Evolutionary conservation across 2,113 vertebrate genomes (phyloP).

Genomic region (Pithys albifrons): DNA sequence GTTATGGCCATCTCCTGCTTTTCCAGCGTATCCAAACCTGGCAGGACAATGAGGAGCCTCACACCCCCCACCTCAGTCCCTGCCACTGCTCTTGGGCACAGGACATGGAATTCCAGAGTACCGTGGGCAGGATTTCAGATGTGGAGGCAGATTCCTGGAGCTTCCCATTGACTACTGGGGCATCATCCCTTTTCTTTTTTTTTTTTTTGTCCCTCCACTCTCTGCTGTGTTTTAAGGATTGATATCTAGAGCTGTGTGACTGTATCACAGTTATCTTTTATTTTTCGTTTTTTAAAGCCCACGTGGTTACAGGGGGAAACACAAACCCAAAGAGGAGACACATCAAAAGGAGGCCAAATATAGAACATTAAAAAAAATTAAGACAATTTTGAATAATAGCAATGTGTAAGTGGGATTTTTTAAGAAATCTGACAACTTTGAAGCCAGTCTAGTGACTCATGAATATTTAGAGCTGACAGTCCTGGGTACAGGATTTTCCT

Average conservation of each 20-base stretch:
- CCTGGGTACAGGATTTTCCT: background rate
- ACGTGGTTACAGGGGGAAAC: slow-evolving; percentile 6
- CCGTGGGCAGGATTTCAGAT: background rate
- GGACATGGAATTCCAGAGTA: rapidly evolving
- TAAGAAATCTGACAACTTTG: background rate
- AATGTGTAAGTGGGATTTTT: background rate
- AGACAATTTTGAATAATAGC: slow-evolving; percentile 37
- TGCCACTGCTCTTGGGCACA: background rate
- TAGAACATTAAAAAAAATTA: background rate
- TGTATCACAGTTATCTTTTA: background rate
- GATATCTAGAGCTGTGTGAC: background rate
- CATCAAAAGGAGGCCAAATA: slow-evolving; percentile 50
- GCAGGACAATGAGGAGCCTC: background rate
- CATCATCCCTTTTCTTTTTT: background rate
- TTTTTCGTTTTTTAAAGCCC: background rate
- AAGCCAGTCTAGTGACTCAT: background rate
- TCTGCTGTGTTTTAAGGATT: background rate
- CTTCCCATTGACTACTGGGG: background rate
- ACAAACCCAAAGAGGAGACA: background rate
- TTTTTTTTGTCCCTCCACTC: rapidly evolving
- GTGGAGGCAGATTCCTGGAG: background rate
- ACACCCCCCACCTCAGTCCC: rapidly evolving
- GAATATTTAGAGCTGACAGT: slow-evolving; percentile 40
- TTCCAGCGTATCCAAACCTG: background rate
- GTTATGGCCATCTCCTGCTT: background rate